Base-by-base conservation (phyloP, 2,113 vertebrate genomes). In the Cryptotis parvus region DNA sequence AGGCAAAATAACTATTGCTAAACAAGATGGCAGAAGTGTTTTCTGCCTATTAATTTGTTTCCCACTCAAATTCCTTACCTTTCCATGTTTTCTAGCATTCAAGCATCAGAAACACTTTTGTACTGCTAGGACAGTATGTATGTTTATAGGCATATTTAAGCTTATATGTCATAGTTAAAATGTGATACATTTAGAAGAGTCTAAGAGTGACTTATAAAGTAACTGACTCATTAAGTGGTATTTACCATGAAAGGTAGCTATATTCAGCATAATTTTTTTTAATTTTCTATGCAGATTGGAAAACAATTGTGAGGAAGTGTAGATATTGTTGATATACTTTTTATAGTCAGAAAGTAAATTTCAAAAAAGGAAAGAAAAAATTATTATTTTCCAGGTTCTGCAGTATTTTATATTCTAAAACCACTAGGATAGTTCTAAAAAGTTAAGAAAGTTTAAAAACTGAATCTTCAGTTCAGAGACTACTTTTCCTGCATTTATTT, bases 361-460 rank as follows among this genome's bases (percentile, higher is more conserved):
- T 58, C 20, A 58, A 58, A 22, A n/a, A 66, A 58, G 20, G 52
- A 43, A 84, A 39, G 29, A 92, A 18, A 1, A 55, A 29, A 49
- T 74, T 0, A 41, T 89, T 91, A 65, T 1, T 29, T 16, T 49
- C 33, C 20, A 10, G 39, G 31, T 72, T 89, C 20, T 87, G 3
- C 7, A 52, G 39, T 6, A 8, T 45, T 84, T 58, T 22, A 65
- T 27, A 4, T 3, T n/a, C n/a, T 49, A 65, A 91, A 89, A 14
- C 8, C 31, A 33, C 4, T 43, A 69, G 69, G 27, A 66, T 3
- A 61, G 26, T 16, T 84, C 10, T 4, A 4, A 74, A 91, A 77
- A 27, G 15, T 80, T 79, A 83, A 68, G 41, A 73, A 85, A 63
- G 75, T 70, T n/a, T 68, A 88, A 72, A 73, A 84, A 18, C 58